phyloP scores from a whole-genome alignment of 2,888 invertebrate genomes.

The Nomada hirtipes region DNA sequence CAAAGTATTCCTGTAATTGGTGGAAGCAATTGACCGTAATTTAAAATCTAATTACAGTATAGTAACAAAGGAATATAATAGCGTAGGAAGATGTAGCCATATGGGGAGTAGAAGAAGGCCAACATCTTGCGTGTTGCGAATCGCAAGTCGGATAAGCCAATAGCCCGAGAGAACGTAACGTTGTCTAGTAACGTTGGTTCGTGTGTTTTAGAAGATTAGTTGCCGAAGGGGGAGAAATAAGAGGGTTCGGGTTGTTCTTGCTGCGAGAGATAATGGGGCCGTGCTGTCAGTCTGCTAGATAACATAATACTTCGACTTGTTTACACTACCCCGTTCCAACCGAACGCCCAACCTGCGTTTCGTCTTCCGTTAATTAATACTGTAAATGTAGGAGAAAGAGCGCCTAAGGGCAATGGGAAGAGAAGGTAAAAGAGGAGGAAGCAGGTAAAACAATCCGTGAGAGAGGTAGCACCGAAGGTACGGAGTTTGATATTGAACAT shows the following conservation, averaged over 20 bases:
- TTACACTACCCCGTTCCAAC: constrained; percentile 72
- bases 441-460: constrained; percentile 25
- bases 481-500: constrained; percentile 54
- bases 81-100: constrained; percentile 36
- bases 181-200: constrained; percentile 54
- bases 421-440: constrained; percentile 43
- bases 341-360: constrained; percentile 56
- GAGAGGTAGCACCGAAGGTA: constrained; percentile 1
- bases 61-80: constrained; percentile 36
- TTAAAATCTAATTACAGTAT: constrained; percentile 51
- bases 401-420: constrained; percentile 19
- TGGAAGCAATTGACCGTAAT: constrained; percentile 24
- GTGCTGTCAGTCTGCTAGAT: constrained; percentile 77
- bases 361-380: constrained; percentile 77
- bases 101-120: neutral
- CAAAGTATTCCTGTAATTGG: neutral
- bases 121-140: constrained; percentile 64
- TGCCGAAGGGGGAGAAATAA: constrained; percentile 67
- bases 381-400: constrained; percentile 65
- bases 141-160: constrained; percentile 67
- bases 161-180: constrained; percentile 59
- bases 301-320: constrained; percentile 79
- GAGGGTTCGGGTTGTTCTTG: constrained; percentile 73
- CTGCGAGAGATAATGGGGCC: constrained; percentile 75
- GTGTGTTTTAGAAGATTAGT: constrained; percentile 77